Base-by-base conservation (phyloP, 1,140 invertebrate species). In the Littorina saxatilis region DNA sequence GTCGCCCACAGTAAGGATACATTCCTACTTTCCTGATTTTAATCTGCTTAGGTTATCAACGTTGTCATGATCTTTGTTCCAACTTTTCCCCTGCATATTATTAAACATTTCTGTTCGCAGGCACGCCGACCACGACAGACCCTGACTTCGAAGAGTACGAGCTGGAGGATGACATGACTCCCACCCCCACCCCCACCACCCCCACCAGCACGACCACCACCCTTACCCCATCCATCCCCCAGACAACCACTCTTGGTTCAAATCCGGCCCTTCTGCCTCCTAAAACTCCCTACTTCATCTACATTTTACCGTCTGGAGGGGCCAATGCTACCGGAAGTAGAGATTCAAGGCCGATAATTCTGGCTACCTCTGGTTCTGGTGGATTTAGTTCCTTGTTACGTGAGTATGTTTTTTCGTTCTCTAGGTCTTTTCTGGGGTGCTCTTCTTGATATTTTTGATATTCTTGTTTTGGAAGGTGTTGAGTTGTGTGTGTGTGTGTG, bases 401-500 rank as follows among this genome's bases (percentile, higher is more conserved):
- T 63, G 35, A 63, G 13, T 20, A 50, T 9, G 47, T 50, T 11
- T 50, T 50, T 9, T 50, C 9, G 47, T 50, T 50, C 20, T 9
- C 20, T 20, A 50, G 47, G 47, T 50, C 47, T 50, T 50, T 20
- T 50, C 20, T 50, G 9, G 20, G 9, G 47, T 50, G 20, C 47
- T 9, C 20, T 20, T 50, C 9, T 50, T 11, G 47, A 9, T 50
- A 20, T 20, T 11, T n/a, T n/a, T n/a, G n/a, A n/a, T n/a, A n/a
- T n/a, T n/a, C n/a, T n/a, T n/a, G n/a, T n/a, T n/a, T n/a, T n/a
- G n/a, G n/a, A n/a, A n/a, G n/a, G n/a, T n/a, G n/a, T n/a, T 58
- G 55, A n/a, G 55, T 20, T 58, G 55, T 58, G 55, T 58, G 55
- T 58, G 55, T 58, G 55, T 58, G 55, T 58, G 55, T 58, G 55